phyloP scores from a whole-genome alignment of 2,888 invertebrate genomes.

The Temnothorax ravouxi region DNA sequence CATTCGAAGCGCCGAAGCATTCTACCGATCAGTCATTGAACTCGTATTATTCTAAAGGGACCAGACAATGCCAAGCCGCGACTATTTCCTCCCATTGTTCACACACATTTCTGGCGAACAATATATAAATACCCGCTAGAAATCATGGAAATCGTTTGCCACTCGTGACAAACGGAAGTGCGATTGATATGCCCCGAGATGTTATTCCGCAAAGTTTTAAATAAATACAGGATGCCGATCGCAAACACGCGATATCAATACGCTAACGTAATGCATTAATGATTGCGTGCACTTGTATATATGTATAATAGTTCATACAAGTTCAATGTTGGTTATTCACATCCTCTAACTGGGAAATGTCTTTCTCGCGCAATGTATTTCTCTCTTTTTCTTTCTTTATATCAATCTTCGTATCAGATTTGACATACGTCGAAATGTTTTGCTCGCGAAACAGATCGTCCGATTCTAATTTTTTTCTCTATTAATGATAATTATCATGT shows the following conservation, averaged over 20 bases:
- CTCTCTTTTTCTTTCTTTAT: neutral
- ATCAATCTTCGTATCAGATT: neutral
- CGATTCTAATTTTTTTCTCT: neutral
- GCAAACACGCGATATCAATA: slow-evolving; percentile 19
- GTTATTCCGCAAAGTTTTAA: neutral
- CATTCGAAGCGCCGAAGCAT: slow-evolving; percentile 7
- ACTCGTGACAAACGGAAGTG: neutral
- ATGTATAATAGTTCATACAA: neutral
- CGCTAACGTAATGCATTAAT: slow-evolving; percentile 1
- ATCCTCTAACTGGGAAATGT: neutral
- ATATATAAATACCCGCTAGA: neutral
- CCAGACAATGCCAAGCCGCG: neutral
- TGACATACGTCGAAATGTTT: neutral
- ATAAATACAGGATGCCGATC: slow-evolving; percentile 21
- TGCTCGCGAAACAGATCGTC: neutral
- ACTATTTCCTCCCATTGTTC: slow-evolving; percentile 17
- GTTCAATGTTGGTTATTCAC: slow-evolving; percentile 17
- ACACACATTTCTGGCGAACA: neutral
- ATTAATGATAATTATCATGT: neutral
- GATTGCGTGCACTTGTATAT: neutral
- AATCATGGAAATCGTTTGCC: neutral
- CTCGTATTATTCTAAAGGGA: slow-evolving; percentile 41
- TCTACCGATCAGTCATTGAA: slow-evolving; percentile 58
- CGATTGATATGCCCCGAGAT: neutral
- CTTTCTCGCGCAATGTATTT: neutral